Percentiles rank a stretch among this genome's conserved stretches.
Conservation (phyloP, 2,888 invertebrate species). For the Campoplex capitator region DNA sequence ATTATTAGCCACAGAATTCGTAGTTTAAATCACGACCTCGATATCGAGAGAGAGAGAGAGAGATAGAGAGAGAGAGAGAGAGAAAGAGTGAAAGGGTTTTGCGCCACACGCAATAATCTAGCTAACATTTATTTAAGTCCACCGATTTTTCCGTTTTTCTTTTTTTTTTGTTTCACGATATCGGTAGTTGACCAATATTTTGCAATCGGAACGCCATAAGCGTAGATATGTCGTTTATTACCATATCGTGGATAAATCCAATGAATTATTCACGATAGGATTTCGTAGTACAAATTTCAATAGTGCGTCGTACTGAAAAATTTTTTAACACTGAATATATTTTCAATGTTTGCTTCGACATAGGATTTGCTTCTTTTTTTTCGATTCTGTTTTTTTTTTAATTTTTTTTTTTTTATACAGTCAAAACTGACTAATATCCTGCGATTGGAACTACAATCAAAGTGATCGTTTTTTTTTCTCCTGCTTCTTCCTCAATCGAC, state of each 20-base stretch:
- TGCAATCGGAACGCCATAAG: conserved; percentile 13
- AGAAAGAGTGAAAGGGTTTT: conserved; percentile 29
- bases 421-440: not conserved
- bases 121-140: not conserved
- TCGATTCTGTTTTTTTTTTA: not conserved
- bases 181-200: conserved; percentile 12
- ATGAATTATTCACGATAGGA: conserved; percentile 17
- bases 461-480: not conserved
- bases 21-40: conserved; percentile 9
- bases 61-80: too few relatives aligned
- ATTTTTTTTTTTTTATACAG: not conserved
- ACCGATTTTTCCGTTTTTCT: not conserved
- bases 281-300: conserved; percentile 3
- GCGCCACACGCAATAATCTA: conserved; percentile 3
- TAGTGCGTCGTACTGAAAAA: conserved; percentile 1
- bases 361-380: not conserved
- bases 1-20: conserved; percentile 17
- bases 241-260: not conserved
- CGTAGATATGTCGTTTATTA: conserved; percentile 10
- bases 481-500: conserved; percentile 4
- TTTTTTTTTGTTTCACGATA: not conserved
- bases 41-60: not conserved
- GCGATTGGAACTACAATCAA: conserved; percentile 14
- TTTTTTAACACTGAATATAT: not conserved
- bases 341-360: not conserved